A percentile compares a stretch with the other conserved stretches of the same genome.
Evolutionary conservation across 1,140 invertebrate genomes (phyloP).

Genomic region (Hestina assimilis): DNA sequence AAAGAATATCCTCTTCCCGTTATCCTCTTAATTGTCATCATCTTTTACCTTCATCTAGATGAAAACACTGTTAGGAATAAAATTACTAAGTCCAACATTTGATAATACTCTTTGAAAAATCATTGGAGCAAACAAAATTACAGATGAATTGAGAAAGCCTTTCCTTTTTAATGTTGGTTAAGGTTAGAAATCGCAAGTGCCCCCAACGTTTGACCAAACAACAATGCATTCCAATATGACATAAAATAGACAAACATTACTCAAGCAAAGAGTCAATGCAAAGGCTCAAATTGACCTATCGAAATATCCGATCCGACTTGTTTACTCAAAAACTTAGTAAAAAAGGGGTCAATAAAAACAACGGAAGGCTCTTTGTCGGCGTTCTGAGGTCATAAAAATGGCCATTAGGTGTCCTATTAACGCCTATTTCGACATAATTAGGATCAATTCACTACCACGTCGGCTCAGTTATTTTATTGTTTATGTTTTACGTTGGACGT

Average conservation of each 20-base stretch:
- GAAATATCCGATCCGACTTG: slow-evolving; percentile 49
- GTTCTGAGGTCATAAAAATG: slow-evolving; percentile 55
- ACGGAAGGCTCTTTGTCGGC: slow-evolving; percentile 68
- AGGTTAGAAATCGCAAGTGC: no score
- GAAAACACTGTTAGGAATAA: no score
- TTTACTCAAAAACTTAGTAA: slow-evolving; percentile 70
- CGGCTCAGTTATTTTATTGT: slow-evolving; percentile 52
- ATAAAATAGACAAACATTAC: slow-evolving; percentile 4
- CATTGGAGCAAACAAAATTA: no score
- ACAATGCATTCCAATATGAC: background rate
- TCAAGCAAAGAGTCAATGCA: background rate
- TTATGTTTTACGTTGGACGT: slow-evolving; percentile 56
- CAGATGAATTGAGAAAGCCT: no score
- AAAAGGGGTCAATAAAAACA: slow-evolving; percentile 68
- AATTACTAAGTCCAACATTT: no score
- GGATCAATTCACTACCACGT: slow-evolving; percentile 55
- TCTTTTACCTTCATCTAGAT: no score
- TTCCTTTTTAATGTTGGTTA: no score
- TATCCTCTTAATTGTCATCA: no score
- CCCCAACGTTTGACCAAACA: background rate
- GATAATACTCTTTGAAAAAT: no score
- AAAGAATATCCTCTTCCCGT: no score
- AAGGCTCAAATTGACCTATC: slow-evolving; percentile 56
- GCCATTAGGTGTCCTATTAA: slow-evolving; percentile 73
- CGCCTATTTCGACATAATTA: slow-evolving; percentile 76